Percentiles rank a stretch among this genome's conserved stretches.
Evolutionary conservation across 2,113 vertebrate genomes (phyloP).

Genomic region (Dasyurus viverrinus): DNA sequence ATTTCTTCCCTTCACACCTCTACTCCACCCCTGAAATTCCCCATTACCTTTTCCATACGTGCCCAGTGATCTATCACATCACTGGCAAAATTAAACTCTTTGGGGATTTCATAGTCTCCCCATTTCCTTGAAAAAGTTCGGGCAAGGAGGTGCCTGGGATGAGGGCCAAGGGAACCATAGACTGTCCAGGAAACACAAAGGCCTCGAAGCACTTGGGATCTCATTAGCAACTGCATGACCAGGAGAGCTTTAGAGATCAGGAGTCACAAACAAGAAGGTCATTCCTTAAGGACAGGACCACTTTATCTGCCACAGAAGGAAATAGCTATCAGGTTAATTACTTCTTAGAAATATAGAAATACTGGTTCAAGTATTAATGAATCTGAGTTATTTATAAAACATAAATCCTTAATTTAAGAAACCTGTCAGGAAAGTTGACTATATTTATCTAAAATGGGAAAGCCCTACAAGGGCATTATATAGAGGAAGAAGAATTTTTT

Average conservation of each 20-base stretch:
- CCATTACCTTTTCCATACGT: slow-evolving; percentile 86
- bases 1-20: no score
- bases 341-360: background rate
- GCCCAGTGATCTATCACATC: slow-evolving; percentile 90
- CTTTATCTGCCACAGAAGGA: slow-evolving; percentile 31
- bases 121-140: slow-evolving; percentile 75
- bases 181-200: slow-evolving; percentile 43
- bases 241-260: background rate
- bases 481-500: background rate
- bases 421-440: background rate
- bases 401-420: background rate
- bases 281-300: background rate
- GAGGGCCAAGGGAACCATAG: slow-evolving; percentile 31
- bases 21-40: no score
- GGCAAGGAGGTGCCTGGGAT: slow-evolving; percentile 33
- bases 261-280: background rate
- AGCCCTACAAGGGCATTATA: background rate
- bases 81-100: slow-evolving; percentile 90
- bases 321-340: background rate
- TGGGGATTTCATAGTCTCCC: slow-evolving; percentile 73
- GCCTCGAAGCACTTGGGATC: slow-evolving; percentile 46
- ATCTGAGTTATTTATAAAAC: background rate
- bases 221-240: slow-evolving; percentile 75
- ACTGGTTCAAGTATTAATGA: background rate
- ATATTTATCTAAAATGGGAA: background rate